Evolutionary conservation across 92 coral and sea anemone species (phyloP), one percentile per base, ranked within the genome.

Genomic region (Porites evermanni): DNA sequence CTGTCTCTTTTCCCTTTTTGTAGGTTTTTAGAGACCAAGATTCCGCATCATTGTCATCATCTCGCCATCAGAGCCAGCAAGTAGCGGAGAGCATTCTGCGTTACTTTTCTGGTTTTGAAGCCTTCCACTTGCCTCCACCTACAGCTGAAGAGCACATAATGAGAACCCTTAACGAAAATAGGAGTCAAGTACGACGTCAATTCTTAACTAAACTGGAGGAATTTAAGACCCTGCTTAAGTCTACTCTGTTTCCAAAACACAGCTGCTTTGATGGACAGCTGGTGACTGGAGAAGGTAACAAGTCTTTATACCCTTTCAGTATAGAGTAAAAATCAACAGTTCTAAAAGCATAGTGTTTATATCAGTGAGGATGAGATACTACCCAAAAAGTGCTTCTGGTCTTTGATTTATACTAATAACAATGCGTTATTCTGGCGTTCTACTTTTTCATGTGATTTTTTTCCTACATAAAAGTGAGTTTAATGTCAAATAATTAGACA

Each of bases 11-110:
- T 12, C 65, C 9, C 53, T 53, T 80, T 20, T 0, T 21, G 17
- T 47, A 80, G 84, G 84, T 80, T 53, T 80, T 80, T 23, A 80
- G n/a, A 67, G 84, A 68, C 8, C 75, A 53, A 53, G 66, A 3
- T 67, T 52, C 47, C 47, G 47, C 5, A 38, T 38, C 84, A 12
- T 38, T 54, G 17, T 1, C 64, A 67, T n/a, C 50, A 4, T 7
- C 53, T 10, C 20, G 11, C 2, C 21, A n/a, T 29, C 51, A 65
- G 13, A 50, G 52, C 44, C 12, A 80, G 26, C 44, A 80, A 21
- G 84, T 53, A 23, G 66, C 84, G 7, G 66, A 66, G 56, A 80
- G 84, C 66, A 80, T 80, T 23, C 26, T 80, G 8, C 84, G 75
- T 16, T 67, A 21, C 74, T 67, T 80, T 23, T 24, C 74, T 67